These are phyloP conservation scores for Heteropelma amictum DNA, from an alignment of 2,888 invertebrate species.

Conservation along the genomic window DNA sequence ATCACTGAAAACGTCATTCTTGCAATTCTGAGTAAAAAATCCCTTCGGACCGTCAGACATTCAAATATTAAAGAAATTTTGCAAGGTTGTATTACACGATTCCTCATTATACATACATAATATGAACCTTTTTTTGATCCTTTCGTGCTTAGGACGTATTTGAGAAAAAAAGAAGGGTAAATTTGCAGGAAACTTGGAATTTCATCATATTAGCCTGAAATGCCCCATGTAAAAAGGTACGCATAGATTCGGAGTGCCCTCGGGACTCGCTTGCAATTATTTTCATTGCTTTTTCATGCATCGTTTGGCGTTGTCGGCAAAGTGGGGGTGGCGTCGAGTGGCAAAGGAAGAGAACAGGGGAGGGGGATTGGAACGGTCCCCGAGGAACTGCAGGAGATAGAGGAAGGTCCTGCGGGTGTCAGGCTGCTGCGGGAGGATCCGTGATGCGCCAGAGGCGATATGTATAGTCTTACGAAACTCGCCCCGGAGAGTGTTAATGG, in stretches of 20 bases:
- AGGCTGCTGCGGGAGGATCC: no score
- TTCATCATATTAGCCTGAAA: not conserved
- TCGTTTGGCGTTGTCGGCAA: constrained; percentile 45
- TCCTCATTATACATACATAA: no score
- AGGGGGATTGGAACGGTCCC: constrained; percentile 19
- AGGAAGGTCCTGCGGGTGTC: constrained; percentile 36
- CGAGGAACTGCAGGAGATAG: constrained; percentile 45
- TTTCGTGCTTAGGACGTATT: not conserved
- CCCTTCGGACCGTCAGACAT: no score
- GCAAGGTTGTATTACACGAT: no score
- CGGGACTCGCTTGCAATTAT: constrained; percentile 54
- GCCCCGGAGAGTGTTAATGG: constrained; percentile 49
- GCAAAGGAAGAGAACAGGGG: not conserved
- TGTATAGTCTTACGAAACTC: constrained; percentile 46
- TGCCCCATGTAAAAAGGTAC: constrained; percentile 1
- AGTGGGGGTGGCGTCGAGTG: constrained; percentile 6
- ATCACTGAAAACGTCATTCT: not conserved
- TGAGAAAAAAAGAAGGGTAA: not conserved
- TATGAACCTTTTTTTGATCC: no score
- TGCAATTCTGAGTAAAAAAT: no score
- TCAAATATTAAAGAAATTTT: no score
- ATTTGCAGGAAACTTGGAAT: not conserved
- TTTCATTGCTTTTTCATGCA: constrained; percentile 57
- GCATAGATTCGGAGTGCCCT: constrained; percentile 31
- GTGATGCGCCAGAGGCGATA: constrained; percentile 34